A percentile compares a stretch with the other conserved stretches of the same genome.
These are phyloP conservation scores for Drosophila kuntzei DNA, from an alignment of 2,888 invertebrate genomes.

Conservation along the genomic window DNA sequence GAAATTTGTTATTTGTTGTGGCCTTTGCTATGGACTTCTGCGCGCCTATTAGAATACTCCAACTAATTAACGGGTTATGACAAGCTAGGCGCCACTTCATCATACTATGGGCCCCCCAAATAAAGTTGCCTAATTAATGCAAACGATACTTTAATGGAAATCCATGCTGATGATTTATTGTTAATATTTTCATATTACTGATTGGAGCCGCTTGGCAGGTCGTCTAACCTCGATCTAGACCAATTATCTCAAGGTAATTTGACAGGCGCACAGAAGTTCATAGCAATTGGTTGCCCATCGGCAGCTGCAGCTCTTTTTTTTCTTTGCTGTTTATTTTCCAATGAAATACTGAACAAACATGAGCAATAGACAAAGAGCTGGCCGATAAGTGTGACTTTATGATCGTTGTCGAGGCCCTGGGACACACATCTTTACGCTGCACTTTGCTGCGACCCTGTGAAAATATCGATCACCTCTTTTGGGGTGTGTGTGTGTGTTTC, in stretches of 20 bases:
- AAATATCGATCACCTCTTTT: conserved; percentile 75
- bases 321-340: conserved; percentile 38
- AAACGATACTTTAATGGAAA: conserved; percentile 35
- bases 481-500: conserved; percentile 56
- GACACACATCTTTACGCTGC: conserved; percentile 23
- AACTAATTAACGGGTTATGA: conserved; percentile 85
- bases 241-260: conserved; percentile 83
- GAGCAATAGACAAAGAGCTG: conserved; percentile 28
- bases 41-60: conserved; percentile 83
- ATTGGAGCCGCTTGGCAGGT: conserved; percentile 10
- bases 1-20: conserved; percentile 41
- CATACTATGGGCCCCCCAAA: conserved; percentile 35
- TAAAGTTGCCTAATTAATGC: conserved; percentile 40
- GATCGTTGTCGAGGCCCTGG: conserved; percentile 37
- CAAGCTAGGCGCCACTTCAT: conserved; percentile 74
- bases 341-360: conserved; percentile 32
- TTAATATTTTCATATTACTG: conserved; percentile 1
- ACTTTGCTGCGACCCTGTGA: conserved; percentile 73
- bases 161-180: conserved; percentile 39
- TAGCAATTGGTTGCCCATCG: conserved; percentile 47
- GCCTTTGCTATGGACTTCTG: conserved; percentile 61
- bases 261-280: conserved; percentile 75
- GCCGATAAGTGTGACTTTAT: conserved; percentile 28
- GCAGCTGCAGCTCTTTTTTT: conserved; percentile 23
- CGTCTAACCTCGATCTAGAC: conserved; percentile 82